Evolutionary conservation across 2,888 invertebrate genomes (phyloP), one percentile per base, ranked within the genome.

Genomic region (Metallyticus violacea): DNA sequence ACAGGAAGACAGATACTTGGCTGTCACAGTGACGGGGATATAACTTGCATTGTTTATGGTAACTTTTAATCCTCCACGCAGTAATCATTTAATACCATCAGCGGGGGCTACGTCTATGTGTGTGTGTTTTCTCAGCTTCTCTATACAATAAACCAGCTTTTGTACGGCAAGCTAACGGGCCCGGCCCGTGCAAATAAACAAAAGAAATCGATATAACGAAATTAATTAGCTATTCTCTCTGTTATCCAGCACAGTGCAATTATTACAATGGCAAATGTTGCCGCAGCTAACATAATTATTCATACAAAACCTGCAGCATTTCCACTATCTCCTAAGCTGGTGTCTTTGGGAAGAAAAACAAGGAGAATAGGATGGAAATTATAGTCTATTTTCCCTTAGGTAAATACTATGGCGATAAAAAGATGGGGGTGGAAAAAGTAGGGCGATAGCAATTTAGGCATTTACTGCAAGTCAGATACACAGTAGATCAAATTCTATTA

Each of bases 191-290:
- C 9, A 7, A 30, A 76, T 76, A 30, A 40, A 82, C 82, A 82
- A 82, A 82, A 83, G 77, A 77, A 77, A 77, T 83, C 83, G n/a
- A 28, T 83, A n/a, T 77, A 83, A 77, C 28, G 77, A 77, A 76
- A 77, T 83, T 83, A 83, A 83, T 83, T 83, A 83, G 6, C 77
- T 83, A 77, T 83, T 83, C 83, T 83, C n/a, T 77, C 6, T 83
- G n/a, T 76, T 82, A 7, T 26, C 7, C 26, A 82, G 62, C 26
- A 25, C 6, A 26, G 15, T n/a, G 25, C n/a, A 30, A 40, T 81
- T 40, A 40, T 40, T 81, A 81, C 40, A 79, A 81, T 40, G 40
- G 26, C 2, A 62, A 62, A 62, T 25, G 40, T 62, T 82, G 28
- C 26, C 6, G 27, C 22, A 26, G 79, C 79, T 27, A 27, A 81